Base-by-base conservation (phyloP, 2,113 vertebrate species). In the Nibea albiflora region DNA sequence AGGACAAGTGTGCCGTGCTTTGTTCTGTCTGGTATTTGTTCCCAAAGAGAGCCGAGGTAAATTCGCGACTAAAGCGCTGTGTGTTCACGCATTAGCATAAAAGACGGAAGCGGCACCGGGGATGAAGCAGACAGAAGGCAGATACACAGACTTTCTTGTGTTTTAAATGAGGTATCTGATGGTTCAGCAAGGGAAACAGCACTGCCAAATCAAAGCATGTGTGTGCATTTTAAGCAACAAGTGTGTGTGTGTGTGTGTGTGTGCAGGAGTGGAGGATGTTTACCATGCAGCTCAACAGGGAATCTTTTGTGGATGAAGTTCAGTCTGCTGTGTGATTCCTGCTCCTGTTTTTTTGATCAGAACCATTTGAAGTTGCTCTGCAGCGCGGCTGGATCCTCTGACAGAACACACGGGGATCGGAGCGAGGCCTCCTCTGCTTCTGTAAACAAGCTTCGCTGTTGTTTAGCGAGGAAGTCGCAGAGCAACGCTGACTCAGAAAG, bases 11-110 rank as follows among this genome's bases (percentile, higher is more conserved):
- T 49, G 73, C 71, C 4, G 14, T 8, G 80, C 85, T 92, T 90
- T 89, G 84, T 86, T 90, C 80, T 85, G 47, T 42, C 28, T 54
- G 15, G 64, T 78, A 19, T 88, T 92, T 87, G 79, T 87, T 86
- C 77, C 61, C 77, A 58, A 54, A 69, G 87, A 82, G 54, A 82
- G 58, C 31, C 14, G 49, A 58, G 70, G 82, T 87, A 75, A 76
- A 86, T 60, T 71, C 53, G 11, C 3, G 22, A 75, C 82, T 42
- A 81, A 85, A 83, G 76, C 54, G 0, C 16, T 56, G 75, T 58
- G 82, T 87, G 80, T 83, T 87, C 58, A 14, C 0, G 11, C 73
- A 90, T 93, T 86, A 90, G 73, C 86, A 90, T 91, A 76, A 84
- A 84, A 87, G 78, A 81, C 69, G 31, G 76, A 65, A 72, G 72